phyloP scores from a whole-genome alignment of 2,113 vertebrate species.

The Caranx melampygus region DNA sequence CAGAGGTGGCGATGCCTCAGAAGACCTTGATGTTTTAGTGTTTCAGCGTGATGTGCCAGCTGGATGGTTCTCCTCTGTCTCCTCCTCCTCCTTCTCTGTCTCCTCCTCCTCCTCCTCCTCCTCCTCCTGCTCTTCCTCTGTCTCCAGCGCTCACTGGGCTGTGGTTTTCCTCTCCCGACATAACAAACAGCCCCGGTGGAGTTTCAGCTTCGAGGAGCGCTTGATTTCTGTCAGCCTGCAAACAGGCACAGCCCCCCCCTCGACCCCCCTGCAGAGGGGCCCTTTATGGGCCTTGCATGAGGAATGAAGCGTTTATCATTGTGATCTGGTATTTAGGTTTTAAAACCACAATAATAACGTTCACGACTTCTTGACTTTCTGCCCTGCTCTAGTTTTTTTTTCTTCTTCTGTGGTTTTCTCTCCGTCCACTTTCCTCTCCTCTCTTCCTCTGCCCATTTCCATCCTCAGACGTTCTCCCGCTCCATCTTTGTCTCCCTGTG shows the following conservation, averaged over 20 bases:
- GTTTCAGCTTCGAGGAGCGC: slow-evolving; percentile 28
- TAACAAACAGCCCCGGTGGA: slow-evolving; percentile 45
- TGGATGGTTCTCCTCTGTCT: slow-evolving; percentile 18
- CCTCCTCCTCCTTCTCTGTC: slow-evolving; percentile 27
- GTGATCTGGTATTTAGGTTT: slow-evolving; percentile 8
- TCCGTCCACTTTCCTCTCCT: slow-evolving; percentile 5
- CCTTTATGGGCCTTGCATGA: slow-evolving; percentile 4
- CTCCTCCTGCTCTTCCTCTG: slow-evolving; percentile 14
- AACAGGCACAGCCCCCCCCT: background rate
- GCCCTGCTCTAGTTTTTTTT: background rate
- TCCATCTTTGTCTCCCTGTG: slow-evolving; percentile 44
- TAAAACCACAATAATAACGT: slow-evolving; percentile 39
- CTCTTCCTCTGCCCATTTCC: slow-evolving; percentile 19
- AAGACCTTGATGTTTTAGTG: background rate
- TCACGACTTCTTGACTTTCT: background rate
- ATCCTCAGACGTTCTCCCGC: slow-evolving; percentile 30
- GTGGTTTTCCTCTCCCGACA: slow-evolving; percentile 43
- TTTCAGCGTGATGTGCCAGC: slow-evolving; percentile 7
- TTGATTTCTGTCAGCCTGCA: slow-evolving; percentile 52
- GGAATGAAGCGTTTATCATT: slow-evolving; percentile 1
- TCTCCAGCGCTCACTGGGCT: slow-evolving; percentile 21
- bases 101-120: slow-evolving; percentile 25
- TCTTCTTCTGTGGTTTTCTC: slow-evolving; percentile 9
- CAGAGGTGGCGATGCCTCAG: slow-evolving; percentile 1
- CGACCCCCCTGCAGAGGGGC: background rate